These are phyloP conservation scores for Catamblyrhynchus diadema DNA, from an alignment of 2,797 vertebrate genomes.

Conservation along the genomic window DNA sequence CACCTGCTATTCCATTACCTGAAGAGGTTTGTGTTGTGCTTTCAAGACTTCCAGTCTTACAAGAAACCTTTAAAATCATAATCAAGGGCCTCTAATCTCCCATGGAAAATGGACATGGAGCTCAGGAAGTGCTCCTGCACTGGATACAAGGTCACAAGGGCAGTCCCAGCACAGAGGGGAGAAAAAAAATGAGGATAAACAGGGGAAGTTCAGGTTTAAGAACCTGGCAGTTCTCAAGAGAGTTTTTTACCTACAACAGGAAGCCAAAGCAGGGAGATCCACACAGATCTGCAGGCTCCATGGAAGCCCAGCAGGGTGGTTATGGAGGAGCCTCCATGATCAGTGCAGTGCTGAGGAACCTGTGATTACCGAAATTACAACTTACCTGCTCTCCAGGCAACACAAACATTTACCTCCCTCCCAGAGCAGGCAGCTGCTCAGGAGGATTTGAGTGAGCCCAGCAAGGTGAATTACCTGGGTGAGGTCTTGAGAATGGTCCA, in stretches of 20 bases:
- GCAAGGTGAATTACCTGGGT: conserved; percentile 85
- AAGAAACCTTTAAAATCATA: not conserved
- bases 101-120: rapidly evolving
- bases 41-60: not conserved
- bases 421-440: not conserved
- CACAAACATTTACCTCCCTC: not conserved
- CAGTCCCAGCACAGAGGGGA: not conserved
- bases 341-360: not conserved
- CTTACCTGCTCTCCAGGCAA: not conserved
- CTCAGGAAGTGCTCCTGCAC: not conserved
- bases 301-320: not conserved
- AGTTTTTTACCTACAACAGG: not conserved
- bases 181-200: not conserved
- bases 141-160: rapidly evolving
- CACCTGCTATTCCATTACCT: not conserved
- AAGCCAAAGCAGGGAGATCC: not conserved
- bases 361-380: not conserved
- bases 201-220: not conserved
- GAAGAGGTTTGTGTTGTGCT: not conserved
- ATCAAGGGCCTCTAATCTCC: not conserved
- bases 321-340: not conserved
- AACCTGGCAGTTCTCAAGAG: not conserved
- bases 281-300: not conserved
- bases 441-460: not conserved
- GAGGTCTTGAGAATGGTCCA: conserved; percentile 95